Percentiles rank a stretch among this genome's conserved stretches.
Evolutionary conservation across 1,140 invertebrate genomes (phyloP).

Genomic region (Caenorhabditis briggsae): DNA sequence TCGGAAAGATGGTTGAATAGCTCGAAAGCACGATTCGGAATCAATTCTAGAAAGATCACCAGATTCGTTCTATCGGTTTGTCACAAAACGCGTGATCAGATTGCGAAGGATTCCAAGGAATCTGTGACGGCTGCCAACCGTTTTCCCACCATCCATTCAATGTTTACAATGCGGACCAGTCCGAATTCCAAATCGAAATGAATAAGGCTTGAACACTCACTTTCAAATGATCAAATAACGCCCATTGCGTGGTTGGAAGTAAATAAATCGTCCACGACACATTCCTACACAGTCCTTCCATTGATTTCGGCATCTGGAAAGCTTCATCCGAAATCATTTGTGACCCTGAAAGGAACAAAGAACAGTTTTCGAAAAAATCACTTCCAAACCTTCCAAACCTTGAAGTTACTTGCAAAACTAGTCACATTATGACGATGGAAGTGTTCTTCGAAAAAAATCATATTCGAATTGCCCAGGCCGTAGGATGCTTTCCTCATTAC

Average conservation of each 20-base stretch:
- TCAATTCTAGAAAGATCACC: not conserved
- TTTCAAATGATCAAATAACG: not conserved
- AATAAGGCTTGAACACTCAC: not conserved
- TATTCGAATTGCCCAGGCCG: not conserved
- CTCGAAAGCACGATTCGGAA: not conserved
- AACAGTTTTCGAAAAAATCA: not conserved
- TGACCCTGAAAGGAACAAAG: not conserved
- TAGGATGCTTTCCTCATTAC: not conserved
- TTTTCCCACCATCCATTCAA: not conserved
- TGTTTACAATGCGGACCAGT: not conserved
- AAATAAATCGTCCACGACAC: not conserved
- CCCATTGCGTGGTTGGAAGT: not conserved
- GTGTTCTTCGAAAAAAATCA: not conserved
- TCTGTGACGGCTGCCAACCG: not conserved
- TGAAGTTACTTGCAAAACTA: not conserved
- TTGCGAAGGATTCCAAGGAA: not conserved
- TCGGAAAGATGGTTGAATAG: not conserved
- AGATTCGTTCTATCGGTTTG: not conserved
- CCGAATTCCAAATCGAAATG: not conserved
- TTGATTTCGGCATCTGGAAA: not conserved
- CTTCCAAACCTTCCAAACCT: not conserved
- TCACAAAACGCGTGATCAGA: not conserved
- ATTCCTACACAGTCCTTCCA: not conserved
- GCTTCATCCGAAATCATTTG: not conserved
- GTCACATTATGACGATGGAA: conserved; percentile 1